Percentiles rank a stretch among this genome's conserved stretches.
phyloP scores from a whole-genome alignment of 2,797 vertebrate genomes.

The Propithecus perrieri region DNA sequence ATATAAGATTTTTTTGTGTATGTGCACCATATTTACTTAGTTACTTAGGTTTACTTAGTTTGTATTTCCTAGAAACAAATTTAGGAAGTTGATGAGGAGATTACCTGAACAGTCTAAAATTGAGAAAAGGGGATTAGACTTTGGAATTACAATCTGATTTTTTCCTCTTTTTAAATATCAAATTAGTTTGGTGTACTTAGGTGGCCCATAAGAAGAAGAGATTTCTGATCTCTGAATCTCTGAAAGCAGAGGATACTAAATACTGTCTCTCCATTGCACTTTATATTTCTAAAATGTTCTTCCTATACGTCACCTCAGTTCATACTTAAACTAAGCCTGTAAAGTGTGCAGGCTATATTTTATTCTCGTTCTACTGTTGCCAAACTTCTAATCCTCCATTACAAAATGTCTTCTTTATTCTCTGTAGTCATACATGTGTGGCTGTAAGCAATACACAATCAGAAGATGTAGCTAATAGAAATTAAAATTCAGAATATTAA shows the following conservation, averaged over 20 bases:
- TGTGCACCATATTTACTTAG: not conserved
- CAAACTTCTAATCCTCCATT: not conserved
- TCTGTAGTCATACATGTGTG: not conserved
- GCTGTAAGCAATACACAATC: not conserved
- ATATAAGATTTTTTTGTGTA: not conserved
- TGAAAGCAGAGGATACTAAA: not conserved
- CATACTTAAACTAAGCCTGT: not conserved
- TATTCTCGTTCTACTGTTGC: not conserved
- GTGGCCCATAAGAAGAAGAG: not conserved
- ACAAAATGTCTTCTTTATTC: not conserved
- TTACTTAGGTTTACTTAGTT: not conserved
- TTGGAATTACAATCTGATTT: not conserved
- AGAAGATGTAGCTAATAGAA: not conserved
- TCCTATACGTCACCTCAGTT: not conserved
- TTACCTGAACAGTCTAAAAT: not conserved
- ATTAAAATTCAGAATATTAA: not conserved
- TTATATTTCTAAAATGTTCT: not conserved
- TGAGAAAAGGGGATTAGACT: not conserved
- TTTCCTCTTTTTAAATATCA: not conserved
- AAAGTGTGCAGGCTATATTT: not conserved
- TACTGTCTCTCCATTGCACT: not conserved
- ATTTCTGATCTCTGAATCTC: not conserved
- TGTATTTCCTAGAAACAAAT: not conserved
- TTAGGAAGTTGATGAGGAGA: not conserved
- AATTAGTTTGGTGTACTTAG: not conserved